Evolutionary conservation across 2,113 vertebrate genomes (phyloP).

Genomic region (Scortum barcoo): DNA sequence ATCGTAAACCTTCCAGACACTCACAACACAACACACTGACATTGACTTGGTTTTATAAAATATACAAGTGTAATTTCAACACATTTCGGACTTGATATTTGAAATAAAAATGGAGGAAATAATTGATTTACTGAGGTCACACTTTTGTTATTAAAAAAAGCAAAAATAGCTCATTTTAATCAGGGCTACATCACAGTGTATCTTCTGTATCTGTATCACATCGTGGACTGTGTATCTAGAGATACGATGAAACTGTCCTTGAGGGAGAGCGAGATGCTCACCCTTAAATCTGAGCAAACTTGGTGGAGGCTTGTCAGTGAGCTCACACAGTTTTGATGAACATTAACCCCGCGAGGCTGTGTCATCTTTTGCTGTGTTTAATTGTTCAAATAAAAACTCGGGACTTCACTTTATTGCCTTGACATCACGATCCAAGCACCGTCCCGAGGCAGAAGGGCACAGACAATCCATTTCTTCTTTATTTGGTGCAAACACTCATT

Average conservation of each 20-base stretch:
- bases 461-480: background rate
- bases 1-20: background rate
- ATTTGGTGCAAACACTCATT: slow-evolving; percentile 5
- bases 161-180: background rate
- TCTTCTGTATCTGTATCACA: background rate
- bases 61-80: background rate
- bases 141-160: background rate
- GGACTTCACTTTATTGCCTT: background rate
- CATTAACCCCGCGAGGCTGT: background rate
- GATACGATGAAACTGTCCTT: background rate
- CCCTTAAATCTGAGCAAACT: background rate
- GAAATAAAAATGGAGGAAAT: background rate
- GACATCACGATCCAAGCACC: background rate
- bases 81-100: background rate
- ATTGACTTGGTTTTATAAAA: background rate
- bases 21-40: background rate
- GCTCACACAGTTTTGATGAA: background rate
- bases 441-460: background rate
- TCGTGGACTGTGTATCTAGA: background rate
- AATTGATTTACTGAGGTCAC: background rate
- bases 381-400: background rate
- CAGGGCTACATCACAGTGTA: background rate
- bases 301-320: background rate
- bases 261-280: background rate
- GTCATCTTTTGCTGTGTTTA: background rate